Evolutionary conservation across 2,888 invertebrate genomes (phyloP), one percentile per base, ranked within the genome.

Genomic region (Acrobasis consociella): DNA sequence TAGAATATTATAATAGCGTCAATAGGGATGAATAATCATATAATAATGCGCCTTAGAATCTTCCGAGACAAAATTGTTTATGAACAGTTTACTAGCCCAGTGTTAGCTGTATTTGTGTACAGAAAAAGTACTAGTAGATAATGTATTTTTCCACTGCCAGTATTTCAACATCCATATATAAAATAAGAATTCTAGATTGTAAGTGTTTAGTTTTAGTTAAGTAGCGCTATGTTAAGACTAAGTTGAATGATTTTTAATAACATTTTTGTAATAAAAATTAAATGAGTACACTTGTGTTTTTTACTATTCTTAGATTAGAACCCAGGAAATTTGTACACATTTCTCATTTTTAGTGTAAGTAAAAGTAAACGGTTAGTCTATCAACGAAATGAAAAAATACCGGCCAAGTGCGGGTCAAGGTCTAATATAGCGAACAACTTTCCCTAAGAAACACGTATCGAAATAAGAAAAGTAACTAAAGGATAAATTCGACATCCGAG

Each of bases 71-170:
- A 16, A 58, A 17, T 53, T 42, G n/a, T 49, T 16, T 46, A 50
- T 38, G 8, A 62, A 65, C 67, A 66, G 67, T 62, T 70, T 67
- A 70, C 68, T 67, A 70, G 71, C 56, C 56, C 42, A 56, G 42
- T 73, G 67, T 75, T 70, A 72, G 71, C 63, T 72, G 69, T 78
- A 80, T 76, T 80, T 81, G 80, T 77, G 72, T 82, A 80, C 73
- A 71, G 78, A 77, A 73, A 77, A 75, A 69, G 64, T 65, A 69
- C 52, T 63, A 67, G 63, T 81, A 78, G 68, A 70, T 81, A 82
- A 81, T 84, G 86, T 91, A 91, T 91, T 92, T 91, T 91, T 91
- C 86, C 93, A 93, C 93, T 93, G 93, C 93, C 92, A 93, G 93
- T 92, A 93, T 93, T 92, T 87, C 87, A 87, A 85, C 85, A 90